Evolutionary conservation across 2,113 vertebrate genomes (phyloP), one percentile per base, ranked within the genome.

Genomic region (Grammomys dolichurus): DNA sequence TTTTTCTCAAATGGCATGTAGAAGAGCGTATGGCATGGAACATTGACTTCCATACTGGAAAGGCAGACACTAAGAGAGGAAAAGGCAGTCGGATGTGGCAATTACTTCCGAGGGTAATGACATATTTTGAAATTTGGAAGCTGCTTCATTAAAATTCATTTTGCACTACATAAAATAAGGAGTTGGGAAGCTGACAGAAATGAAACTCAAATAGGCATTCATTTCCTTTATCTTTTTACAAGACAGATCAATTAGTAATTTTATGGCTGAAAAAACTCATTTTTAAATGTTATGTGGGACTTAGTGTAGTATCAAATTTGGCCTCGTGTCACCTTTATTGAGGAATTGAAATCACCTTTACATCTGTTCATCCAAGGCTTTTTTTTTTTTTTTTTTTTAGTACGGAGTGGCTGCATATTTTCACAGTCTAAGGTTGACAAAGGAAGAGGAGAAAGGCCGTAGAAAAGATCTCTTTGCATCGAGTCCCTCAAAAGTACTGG

Each of bases 171-270:
- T 98, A 98, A 98, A 98, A 98, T 94, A 98, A 98, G 96, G 97
- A 98, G 98, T 98, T 46, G 54, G 97, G 90, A 98, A 91, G 92
- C 95, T 98, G 98, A 98, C 97, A 98, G 97, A 98, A 98, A 98
- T 98, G 98, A 98, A 98, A 97, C 87, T 95, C 75, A 93, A 96
- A 98, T 94, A 98, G 96, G 78, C 98, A 98, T 98, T 98, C 92
- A 96, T 98, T 98, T 98, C 97, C 98, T 98, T 98, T 98, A 98
- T 98, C 98, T 98, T 98, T 98, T 97, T 98, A 98, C 98, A 98
- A 98, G 98, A 96, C 98, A 98, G 98, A 98, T 98, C 98, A 98
- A 98, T 98, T 98, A 98, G 98, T 97, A 98, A 98, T 99, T 98
- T 98, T 98, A 98, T 96, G 98, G 97, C 98, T 98, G 98, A 98